Conservation (phyloP, 2,888 invertebrate genomes). For the Tortricodes alternella region DNA sequence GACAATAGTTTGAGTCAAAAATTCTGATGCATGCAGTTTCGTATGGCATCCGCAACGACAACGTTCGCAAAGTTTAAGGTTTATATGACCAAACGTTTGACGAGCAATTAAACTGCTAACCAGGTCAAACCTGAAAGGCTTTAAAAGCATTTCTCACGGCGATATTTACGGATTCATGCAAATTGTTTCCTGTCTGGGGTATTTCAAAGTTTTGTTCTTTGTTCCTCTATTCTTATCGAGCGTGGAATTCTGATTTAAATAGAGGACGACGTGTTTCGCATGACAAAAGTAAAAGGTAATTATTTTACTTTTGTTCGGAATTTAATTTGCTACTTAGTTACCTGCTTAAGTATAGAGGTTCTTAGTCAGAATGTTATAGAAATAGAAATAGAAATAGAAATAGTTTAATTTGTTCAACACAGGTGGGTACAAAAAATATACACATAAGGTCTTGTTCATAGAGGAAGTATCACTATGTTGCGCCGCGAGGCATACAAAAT, state of each 20-base stretch:
- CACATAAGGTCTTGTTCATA: too few relatives aligned
- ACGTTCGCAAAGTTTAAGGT: neutral
- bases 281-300: neutral
- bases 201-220: constrained; percentile 17
- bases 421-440: too few relatives aligned
- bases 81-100: constrained; percentile 1
- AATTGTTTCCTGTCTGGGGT: neutral
- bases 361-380: too few relatives aligned
- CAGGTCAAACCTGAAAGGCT: constrained; percentile 14
- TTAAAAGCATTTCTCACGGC: neutral
- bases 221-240: constrained; percentile 9
- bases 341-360: too few relatives aligned
- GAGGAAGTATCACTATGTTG: too few relatives aligned
- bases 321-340: neutral
- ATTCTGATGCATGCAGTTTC: too few relatives aligned
- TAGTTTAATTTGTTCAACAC: too few relatives aligned
- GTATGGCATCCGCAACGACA: too few relatives aligned
- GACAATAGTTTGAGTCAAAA: too few relatives aligned
- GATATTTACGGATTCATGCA: constrained; percentile 11
- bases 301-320: neutral
- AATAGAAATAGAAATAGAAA: too few relatives aligned
- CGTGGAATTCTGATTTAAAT: constrained; percentile 14
- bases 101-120: neutral
- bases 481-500: too few relatives aligned
- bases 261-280: constrained; percentile 1